Evolutionary conservation across 2,113 vertebrate species (phyloP).

Genomic region (Mus spicilegus): DNA sequence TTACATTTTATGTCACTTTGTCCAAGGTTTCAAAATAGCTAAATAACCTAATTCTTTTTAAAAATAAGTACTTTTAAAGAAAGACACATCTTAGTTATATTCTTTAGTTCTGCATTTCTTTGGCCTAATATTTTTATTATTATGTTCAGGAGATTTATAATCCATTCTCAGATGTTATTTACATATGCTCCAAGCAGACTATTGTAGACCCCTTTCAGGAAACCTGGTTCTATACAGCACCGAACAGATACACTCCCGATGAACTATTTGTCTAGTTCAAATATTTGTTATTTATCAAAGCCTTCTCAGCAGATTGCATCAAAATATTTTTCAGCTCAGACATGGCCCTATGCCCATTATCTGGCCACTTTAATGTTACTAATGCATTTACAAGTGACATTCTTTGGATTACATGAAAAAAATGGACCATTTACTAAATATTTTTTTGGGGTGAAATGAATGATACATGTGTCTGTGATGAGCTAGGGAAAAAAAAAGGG

Average conservation of each 20-base stretch:
- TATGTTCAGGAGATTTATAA: background rate
- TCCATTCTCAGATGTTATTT: background rate
- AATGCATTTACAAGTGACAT: constrained; percentile 23
- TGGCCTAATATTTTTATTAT: constrained; percentile 22
- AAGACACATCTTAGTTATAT: background rate
- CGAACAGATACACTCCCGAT: background rate
- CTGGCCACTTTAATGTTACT: constrained; percentile 42
- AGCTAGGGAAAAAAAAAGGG: constrained; percentile 8
- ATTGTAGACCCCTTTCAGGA: background rate
- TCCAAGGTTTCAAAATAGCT: background rate
- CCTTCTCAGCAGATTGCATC: background rate
- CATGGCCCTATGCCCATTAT: background rate
- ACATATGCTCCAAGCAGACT: background rate
- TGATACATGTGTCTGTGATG: constrained; percentile 24
- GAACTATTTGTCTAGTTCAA: background rate
- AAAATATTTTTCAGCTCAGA: constrained; percentile 34
- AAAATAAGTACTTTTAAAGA: background rate
- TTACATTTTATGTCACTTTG: constrained; percentile 32
- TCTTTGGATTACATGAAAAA: constrained; percentile 54
- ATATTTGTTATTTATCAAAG: constrained; percentile 31
- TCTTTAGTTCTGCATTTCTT: constrained; percentile 6
- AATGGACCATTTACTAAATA: background rate
- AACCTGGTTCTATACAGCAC: background rate
- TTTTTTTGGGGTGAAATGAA: constrained; percentile 16
- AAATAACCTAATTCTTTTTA: constrained; percentile 24